These are phyloP conservation scores for Saccopteryx leptura DNA, from an alignment of 2,113 vertebrate genomes.

Conservation along the genomic window DNA sequence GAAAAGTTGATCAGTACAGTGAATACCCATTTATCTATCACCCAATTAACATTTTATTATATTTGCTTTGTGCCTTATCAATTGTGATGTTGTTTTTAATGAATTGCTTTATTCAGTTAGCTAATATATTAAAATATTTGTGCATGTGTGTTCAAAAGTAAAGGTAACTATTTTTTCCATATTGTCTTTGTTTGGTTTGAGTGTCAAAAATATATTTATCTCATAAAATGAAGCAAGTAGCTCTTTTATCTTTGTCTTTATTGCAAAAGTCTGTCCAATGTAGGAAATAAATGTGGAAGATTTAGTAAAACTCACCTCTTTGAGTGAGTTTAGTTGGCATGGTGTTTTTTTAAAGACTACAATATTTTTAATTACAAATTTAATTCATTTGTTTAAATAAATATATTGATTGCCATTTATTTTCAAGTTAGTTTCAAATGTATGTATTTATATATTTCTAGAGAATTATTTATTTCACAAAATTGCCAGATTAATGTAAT, in stretches of 20 bases:
- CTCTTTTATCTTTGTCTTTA: not conserved
- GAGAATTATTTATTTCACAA: conserved; percentile 26
- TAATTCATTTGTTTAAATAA: conserved; percentile 6
- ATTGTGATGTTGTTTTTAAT: conserved; percentile 10
- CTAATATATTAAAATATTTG: conserved; percentile 27
- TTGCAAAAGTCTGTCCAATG: not conserved
- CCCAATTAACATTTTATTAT: not conserved
- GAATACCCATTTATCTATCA: not conserved
- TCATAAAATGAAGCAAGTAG: not conserved
- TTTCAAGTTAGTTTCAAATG: conserved; percentile 51
- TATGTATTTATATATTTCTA: not conserved
- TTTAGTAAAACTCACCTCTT: conserved; percentile 34
- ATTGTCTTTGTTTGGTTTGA: not conserved
- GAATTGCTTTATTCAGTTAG: not conserved
- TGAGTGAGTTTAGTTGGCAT: conserved; percentile 8
- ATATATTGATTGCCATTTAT: not conserved
- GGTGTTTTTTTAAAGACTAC: not conserved
- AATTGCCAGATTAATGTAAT: conserved; percentile 28
- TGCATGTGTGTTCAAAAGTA: not conserved
- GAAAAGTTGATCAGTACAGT: not conserved
- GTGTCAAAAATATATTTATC: conserved; percentile 16
- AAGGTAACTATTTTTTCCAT: not conserved
- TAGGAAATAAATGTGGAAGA: conserved; percentile 27
- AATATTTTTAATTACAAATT: not conserved
- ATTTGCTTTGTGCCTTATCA: conserved; percentile 32